Base-by-base conservation (phyloP, 2,113 vertebrate genomes). In the Vulpes lagopus region DNA sequence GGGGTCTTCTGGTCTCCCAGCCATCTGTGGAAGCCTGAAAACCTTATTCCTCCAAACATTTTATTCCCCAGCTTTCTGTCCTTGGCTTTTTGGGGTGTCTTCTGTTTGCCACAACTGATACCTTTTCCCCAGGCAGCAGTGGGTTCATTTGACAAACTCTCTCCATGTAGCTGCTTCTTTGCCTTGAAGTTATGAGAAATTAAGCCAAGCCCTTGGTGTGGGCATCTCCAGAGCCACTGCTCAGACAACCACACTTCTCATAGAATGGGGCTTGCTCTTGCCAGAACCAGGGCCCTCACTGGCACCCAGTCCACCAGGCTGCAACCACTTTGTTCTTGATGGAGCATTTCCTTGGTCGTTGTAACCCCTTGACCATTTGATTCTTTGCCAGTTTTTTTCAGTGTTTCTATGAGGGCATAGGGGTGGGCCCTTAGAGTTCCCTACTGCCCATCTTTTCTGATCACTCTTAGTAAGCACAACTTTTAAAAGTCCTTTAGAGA, bases 111-210 rank as follows among this genome's bases (percentile, higher is more conserved):
- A 43, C 15, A 38, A 8, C 20, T 23, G 23, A n/a, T n/a, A 14
- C 3, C 4, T 5, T 87, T 65, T 11, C 10, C 55, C 5, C 8
- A 6, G 19, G 11, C 32, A 8, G 4, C 3, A 1, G 16, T 4
- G 20, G 8, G 17, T 25, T 62, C 2, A 3, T 35, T 53, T 59
- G 51, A 25, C 78, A 67, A 49, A 67, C 30, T 38, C 14, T 27
- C 10, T n/a, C 67, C n/a, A 0, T 4, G 27, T 17, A 32, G 43
- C 27, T 27, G 16, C 62, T 14, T 60, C 49, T 49, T 11, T 9
- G 23, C 20, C 49, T 73, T 3, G 20, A 78, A 55, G 11, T 57
- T 73, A 51, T 6, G 64, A 49, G 62, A 79, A 88, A 49, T 15
- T 15, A 15, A 62, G 32, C 4, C 57, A 38, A 27, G 11, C 12